Conservation (phyloP, 2,113 vertebrate species). For the Callionymus lyra region DNA sequence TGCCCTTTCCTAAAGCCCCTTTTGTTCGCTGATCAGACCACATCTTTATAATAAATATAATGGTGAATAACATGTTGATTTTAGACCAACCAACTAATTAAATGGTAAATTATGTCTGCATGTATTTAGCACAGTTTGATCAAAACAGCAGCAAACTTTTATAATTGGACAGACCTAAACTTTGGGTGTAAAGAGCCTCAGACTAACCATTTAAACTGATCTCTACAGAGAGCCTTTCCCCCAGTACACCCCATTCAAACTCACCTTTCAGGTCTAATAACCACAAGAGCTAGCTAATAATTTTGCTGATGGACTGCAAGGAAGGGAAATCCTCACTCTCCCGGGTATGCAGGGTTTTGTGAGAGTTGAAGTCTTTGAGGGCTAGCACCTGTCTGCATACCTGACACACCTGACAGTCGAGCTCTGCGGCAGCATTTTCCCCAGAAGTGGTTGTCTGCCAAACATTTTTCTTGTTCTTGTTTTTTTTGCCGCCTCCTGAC, state of each 20-base stretch:
- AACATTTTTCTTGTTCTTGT: conserved; percentile 78
- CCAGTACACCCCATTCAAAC: no score
- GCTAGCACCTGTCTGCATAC: conserved; percentile 88
- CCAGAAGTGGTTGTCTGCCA: conserved; percentile 69
- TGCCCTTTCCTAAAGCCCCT: no score
- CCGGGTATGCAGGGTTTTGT: conserved; percentile 79
- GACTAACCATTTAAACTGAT: no score
- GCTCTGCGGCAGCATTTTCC: conserved; percentile 50
- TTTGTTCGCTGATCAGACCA: background rate
- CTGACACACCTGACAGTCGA: conserved; percentile 86
- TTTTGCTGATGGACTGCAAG: conserved; percentile 84
- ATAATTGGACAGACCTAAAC: background rate
- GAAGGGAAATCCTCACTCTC: conserved; percentile 88
- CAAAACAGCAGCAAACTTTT: conserved; percentile 5
- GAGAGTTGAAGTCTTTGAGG: conserved; percentile 76
- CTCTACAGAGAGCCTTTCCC: no score
- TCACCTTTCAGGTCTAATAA: no score
- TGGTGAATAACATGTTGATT: conserved; percentile 13
- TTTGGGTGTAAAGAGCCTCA: no score
- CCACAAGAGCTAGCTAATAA: conserved; percentile 79
- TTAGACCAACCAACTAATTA: no score
- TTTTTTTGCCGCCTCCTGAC: conserved; percentile 61
- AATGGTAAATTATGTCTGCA: no score
- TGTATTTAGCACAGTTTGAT: no score
- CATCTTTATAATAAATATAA: conserved; percentile 30